phyloP scores from a whole-genome alignment of 2,888 invertebrate species.

The Phengaris arion region DNA sequence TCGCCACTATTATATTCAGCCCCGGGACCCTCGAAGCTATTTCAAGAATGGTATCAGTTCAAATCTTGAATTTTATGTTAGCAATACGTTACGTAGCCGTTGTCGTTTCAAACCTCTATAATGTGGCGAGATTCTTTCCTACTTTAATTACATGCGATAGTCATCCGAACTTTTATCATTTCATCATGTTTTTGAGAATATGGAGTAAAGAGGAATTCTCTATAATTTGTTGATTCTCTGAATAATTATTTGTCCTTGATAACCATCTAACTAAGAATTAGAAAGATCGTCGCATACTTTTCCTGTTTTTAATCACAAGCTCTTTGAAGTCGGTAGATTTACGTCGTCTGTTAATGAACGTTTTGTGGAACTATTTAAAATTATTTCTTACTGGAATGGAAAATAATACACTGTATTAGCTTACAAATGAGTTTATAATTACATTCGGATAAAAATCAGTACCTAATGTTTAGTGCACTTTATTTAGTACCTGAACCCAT shows the following conservation, averaged over 20 bases:
- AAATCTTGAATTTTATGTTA: conserved; percentile 74
- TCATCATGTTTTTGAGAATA: conserved; percentile 33
- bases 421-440: neutral
- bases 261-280: conserved; percentile 2
- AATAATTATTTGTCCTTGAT: conserved; percentile 20
- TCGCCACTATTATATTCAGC: conserved; percentile 40
- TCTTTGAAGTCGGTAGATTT: conserved; percentile 13
- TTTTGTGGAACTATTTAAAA: neutral
- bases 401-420: neutral
- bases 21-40: conserved; percentile 54
- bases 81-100: conserved; percentile 71
- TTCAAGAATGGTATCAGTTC: conserved; percentile 67
- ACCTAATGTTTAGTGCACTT: too few relatives aligned
- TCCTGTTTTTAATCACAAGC: neutral
- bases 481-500: too few relatives aligned
- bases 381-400: neutral
- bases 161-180: conserved; percentile 65
- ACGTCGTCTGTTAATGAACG: neutral
- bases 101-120: conserved; percentile 65
- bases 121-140: conserved; percentile 67
- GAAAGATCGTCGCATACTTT: conserved; percentile 11
- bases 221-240: conserved; percentile 9
- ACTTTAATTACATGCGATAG: conserved; percentile 73
- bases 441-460: neutral
- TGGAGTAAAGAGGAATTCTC: conserved; percentile 18